Evolutionary conservation across 2,797 vertebrate genomes (phyloP), one percentile per base, ranked within the genome.

Genomic region (Falco naumanni): DNA sequence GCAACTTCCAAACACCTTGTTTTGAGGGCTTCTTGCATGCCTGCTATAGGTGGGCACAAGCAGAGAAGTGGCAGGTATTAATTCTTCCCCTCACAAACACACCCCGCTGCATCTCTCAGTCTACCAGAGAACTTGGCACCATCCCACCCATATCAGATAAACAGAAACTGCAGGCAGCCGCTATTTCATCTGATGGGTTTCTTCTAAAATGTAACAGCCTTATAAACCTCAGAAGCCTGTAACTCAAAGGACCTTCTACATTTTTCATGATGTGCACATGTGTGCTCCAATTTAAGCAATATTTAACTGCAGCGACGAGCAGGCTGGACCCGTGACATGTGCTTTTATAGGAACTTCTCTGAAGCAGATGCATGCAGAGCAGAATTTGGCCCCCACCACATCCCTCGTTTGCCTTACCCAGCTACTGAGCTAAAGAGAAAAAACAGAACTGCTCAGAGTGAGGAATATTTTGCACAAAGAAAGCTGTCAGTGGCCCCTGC

Each of bases 401-500:
- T 34, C 84, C 48, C 66, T 47, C 2, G 0, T 24, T 72, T 69
- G 60, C 53, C 71, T 80, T n/a, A 71, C 11, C 50, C 34, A 59
- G 10, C 56, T 34, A 56, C 59, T 28, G 57, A 92, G 61, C 39
- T 87, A 37, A 74, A 87, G 39, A 85, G 57, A 47, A 89, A 93
- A 93, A 77, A 1, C 47, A 95, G 86, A 87, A 68, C 19, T 8
- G 10, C 37, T 80, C 57, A 29, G 39, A 57, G 63, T 2, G 31
- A 84, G 64, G 81, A 91, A 45, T 43, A 95, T 84, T 78, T 87
- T 71, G 56, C 68, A 92, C 41, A 89, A 37, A 91, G 71, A 61
- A 89, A 92, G 71, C 60, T 87, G 83, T 89, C 81, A 57, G 77
- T 26, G 64, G 75, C 70, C 85, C 56, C 50, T 91, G 68, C 90